Evolutionary conservation across 2,113 vertebrate species (phyloP).

Genomic region (Scomber scombrus): DNA sequence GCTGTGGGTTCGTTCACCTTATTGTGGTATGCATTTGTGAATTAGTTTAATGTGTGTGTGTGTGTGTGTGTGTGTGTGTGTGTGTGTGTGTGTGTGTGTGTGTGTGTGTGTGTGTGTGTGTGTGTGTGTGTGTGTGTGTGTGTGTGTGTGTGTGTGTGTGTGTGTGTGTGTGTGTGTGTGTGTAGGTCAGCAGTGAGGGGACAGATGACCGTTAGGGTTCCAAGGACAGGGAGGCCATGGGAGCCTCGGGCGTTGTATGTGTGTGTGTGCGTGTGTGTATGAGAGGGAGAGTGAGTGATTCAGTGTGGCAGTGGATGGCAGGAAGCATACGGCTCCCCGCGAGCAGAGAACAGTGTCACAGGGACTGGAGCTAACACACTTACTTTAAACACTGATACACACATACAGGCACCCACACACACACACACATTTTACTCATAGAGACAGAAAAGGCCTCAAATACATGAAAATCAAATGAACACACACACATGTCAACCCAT

Average conservation of each 20-base stretch:
- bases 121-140: constrained; percentile 11
- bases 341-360: constrained; percentile 63
- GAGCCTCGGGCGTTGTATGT: constrained; percentile 38
- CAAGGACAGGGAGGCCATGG: constrained; percentile 70
- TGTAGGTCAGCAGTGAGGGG: constrained; percentile 56
- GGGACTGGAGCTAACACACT: constrained; percentile 49
- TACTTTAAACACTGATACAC: constrained; percentile 31
- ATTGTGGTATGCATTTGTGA: constrained; percentile 23
- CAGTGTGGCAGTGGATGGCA: constrained; percentile 74
- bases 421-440: constrained; percentile 1
- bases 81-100: constrained; percentile 7
- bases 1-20: constrained; percentile 36
- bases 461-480: constrained; percentile 20
- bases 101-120: constrained; percentile 26
- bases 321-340: constrained; percentile 74
- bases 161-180: constrained; percentile 19
- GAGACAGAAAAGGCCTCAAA: constrained; percentile 18
- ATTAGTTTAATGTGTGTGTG: constrained; percentile 36
- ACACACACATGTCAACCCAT: constrained; percentile 11
- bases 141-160: constrained; percentile 22
- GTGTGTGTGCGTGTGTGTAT: constrained; percentile 20
- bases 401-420: neutral
- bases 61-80: constrained; percentile 9
- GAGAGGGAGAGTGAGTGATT: constrained; percentile 64
- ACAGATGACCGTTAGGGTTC: constrained; percentile 77